Base-by-base conservation (phyloP, 2,797 vertebrate species). In the Lepilemur ruficaudatus region DNA sequence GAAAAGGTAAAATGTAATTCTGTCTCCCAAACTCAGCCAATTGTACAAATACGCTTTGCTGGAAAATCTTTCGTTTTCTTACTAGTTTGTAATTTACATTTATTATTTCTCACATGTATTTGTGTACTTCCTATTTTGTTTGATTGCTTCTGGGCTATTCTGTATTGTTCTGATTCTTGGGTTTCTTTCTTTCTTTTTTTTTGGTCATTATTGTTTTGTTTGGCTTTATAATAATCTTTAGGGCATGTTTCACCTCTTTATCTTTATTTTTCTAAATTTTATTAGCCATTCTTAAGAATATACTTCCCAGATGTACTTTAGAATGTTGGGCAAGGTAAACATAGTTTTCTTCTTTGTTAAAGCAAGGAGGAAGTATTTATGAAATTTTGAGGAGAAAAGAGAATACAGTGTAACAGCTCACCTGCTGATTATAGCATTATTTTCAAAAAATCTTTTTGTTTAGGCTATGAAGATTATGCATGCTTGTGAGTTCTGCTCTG, bases 331-430 rank as follows among this genome's bases (percentile, higher is more conserved):
- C 32, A 72, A 38, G 4, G 65, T 38, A 81, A 48, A 76, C n/a
- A 46, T 13, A 28, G 32, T 65, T 81, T 57, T 72, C 72, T 67
- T 46, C 50, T 59, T 57, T 91, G 87, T 82, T 85, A 82, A 93
- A 61, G 48, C 28, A 81, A 41, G 25, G 41, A 59, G 12, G 91
- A 63, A 90, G 17, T 52, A 41, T 63, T 84, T 80, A 72, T 35
- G 67, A 65, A 46, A 35, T 82, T 89, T 48, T 4, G 4, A 46
- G 7, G 9, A 5, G 35, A 52, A 63, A 59, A 43, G 48, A 69
- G 65, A 67, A 57, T 69, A 43, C 20, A 22, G 28, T 32, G 4
- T 0, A 4, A 6, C 0, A 23, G 5, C 32, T 76, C 30, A 25
- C 25, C 61, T 20, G 12, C 43, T 30, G 63, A n/a, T 55, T 23